Conservation (phyloP, 1,140 invertebrate genomes). For the Drosophila subpulchrella region DNA sequence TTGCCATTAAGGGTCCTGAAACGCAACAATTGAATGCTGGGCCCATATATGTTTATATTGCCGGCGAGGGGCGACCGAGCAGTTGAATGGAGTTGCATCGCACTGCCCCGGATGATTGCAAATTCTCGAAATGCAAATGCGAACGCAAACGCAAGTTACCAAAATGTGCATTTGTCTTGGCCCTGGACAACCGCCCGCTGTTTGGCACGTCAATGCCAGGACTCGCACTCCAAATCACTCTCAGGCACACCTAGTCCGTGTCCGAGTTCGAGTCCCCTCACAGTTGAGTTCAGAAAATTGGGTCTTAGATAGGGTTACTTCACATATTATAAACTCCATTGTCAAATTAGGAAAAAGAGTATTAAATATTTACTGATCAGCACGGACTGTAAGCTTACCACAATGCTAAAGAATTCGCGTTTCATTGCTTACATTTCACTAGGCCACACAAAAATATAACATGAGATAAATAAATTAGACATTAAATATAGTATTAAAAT, state of each 20-base stretch:
- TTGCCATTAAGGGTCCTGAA: conserved; percentile 45
- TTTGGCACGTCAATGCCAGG: conserved; percentile 64
- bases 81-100: background rate
- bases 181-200: conserved; percentile 34
- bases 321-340: too few species aligned
- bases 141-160: conserved; percentile 65
- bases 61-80: background rate
- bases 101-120: conserved; percentile 20
- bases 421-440: too few species aligned
- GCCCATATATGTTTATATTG: conserved; percentile 1
- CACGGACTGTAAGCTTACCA: too few species aligned
- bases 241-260: conserved; percentile 6
- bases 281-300: conserved; percentile 8
- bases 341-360: too few species aligned
- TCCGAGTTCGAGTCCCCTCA: background rate
- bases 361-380: too few species aligned
- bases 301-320: background rate
- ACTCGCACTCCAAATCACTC: conserved; percentile 9
- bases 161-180: conserved; percentile 74
- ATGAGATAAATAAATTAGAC: too few species aligned
- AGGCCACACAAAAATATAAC: too few species aligned
- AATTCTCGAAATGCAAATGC: conserved; percentile 64
- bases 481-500: too few species aligned
- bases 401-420: too few species aligned
- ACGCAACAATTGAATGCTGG: conserved; percentile 38